A percentile compares a stretch with the other conserved stretches of the same genome.
These are phyloP conservation scores for Azemiops feae DNA, from an alignment of 2,113 vertebrate genomes.

Conservation along the genomic window DNA sequence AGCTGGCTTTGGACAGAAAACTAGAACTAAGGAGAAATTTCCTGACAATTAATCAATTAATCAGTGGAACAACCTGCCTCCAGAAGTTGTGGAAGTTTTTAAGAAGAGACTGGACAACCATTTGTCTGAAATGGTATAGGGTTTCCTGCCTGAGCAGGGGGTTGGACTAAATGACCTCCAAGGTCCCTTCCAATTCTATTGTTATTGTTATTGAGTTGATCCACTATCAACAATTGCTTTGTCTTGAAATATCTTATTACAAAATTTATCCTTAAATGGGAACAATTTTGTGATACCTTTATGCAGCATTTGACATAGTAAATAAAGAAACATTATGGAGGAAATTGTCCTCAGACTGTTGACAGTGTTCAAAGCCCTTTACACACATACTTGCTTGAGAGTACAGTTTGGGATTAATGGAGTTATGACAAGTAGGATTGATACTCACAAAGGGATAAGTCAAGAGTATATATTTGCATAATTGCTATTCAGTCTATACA, in stretches of 20 bases:
- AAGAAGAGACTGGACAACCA: too few species aligned
- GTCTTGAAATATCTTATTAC: neutral
- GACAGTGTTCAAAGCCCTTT: neutral
- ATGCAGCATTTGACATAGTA: neutral
- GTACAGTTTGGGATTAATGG: neutral
- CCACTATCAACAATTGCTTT: neutral
- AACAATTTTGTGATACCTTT: neutral
- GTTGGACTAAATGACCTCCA: too few species aligned
- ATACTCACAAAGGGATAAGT: neutral
- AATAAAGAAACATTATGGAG: neutral
- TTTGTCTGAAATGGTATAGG: too few species aligned
- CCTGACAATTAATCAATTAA: too few species aligned
- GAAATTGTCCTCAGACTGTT: neutral
- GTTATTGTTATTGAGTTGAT: neutral
- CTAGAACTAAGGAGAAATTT: too few species aligned
- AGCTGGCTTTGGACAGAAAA: neutral
- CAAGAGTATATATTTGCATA: neutral
- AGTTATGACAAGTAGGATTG: neutral
- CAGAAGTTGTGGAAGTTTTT: too few species aligned
- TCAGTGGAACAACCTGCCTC: too few species aligned
- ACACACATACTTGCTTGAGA: neutral
- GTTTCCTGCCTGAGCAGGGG: too few species aligned
- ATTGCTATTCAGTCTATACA: neutral
- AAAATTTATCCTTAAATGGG: neutral
- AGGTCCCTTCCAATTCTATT: too few species aligned